A percentile compares a stretch with the other conserved stretches of the same genome.
Evolutionary conservation across 2,888 invertebrate species (phyloP).

Genomic region (Myathropa florea): DNA sequence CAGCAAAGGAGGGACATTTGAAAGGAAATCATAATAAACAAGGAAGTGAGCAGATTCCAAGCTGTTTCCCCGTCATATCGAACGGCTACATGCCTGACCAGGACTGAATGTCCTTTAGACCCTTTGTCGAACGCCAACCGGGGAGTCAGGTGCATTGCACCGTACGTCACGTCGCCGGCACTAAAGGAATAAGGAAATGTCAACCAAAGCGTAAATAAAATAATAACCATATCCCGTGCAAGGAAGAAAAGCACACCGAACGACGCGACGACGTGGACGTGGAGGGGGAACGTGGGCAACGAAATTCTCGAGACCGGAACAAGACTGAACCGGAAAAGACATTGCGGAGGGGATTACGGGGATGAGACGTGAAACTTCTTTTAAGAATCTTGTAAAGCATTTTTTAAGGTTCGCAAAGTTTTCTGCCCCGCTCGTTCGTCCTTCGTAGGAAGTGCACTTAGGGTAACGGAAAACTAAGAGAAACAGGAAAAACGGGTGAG

Average conservation of each 20-base stretch:
- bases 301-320: slow-evolving; percentile 3
- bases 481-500: slow-evolving; percentile 47
- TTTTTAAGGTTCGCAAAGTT: slow-evolving; percentile 11
- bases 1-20: slow-evolving; percentile 10
- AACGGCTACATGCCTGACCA: neutral
- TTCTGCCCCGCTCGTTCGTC: neutral
- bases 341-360: slow-evolving; percentile 30
- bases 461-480: slow-evolving; percentile 44
- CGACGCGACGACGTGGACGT: too few relatives aligned
- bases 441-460: slow-evolving; percentile 43
- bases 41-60: slow-evolving; percentile 4
- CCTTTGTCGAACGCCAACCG: slow-evolving; percentile 13
- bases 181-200: slow-evolving; percentile 27
- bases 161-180: neutral
- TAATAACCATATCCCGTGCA: slow-evolving; percentile 48
- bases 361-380: slow-evolving; percentile 32
- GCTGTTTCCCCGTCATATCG: neutral
- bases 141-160: slow-evolving; percentile 38
- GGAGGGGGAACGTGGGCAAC: neutral
- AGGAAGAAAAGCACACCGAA: neutral
- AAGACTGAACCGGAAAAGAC: slow-evolving; percentile 46
- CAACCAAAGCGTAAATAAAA: slow-evolving; percentile 56
- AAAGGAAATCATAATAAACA: slow-evolving; percentile 47
- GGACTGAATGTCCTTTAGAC: neutral
- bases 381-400: slow-evolving; percentile 33